Percentiles rank a stretch among this genome's conserved stretches.
These are phyloP conservation scores for Carettochelys insculpta DNA, from an alignment of 2,113 vertebrate species.

Conservation along the genomic window DNA sequence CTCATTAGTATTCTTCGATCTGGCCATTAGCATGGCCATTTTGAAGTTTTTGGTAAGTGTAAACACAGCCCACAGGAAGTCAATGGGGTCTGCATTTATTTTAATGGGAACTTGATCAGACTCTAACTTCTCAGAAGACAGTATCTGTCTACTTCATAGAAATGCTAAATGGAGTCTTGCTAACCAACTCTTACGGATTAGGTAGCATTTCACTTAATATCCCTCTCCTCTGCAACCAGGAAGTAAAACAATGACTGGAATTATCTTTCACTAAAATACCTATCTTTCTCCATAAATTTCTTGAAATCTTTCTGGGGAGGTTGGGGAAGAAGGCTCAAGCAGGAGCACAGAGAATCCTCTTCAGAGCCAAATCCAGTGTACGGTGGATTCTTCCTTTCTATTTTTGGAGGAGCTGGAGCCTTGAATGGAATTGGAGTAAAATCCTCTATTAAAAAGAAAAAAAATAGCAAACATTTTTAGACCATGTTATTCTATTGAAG, in stretches of 20 bases:
- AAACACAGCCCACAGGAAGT: too few relatives aligned
- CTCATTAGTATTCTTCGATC: too few relatives aligned
- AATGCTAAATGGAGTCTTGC: not conserved
- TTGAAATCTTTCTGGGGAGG: slow-evolving; percentile 79
- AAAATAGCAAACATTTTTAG: slow-evolving; percentile 56
- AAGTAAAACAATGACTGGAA: fast-evolving
- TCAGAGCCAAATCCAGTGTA: slow-evolving; percentile 94
- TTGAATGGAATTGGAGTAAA: slow-evolving; percentile 84
- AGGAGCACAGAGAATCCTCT: slow-evolving; percentile 90
- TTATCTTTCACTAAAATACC: slow-evolving; percentile 74
- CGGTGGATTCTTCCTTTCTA: slow-evolving; percentile 80
- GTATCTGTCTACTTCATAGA: not conserved
- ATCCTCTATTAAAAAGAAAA: slow-evolving; percentile 83
- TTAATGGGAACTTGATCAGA: not conserved
- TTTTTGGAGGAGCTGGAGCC: slow-evolving; percentile 69
- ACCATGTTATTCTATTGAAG: slow-evolving; percentile 57
- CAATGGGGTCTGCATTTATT: not conserved
- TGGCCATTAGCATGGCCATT: too few relatives aligned
- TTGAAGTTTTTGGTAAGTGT: too few relatives aligned
- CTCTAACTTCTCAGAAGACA: not conserved
- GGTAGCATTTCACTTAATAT: not conserved
- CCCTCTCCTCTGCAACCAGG: not conserved
- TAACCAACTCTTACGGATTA: not conserved
- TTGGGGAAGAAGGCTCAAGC: slow-evolving; percentile 78
- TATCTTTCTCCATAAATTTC: slow-evolving; percentile 88